These are phyloP conservation scores for Andrena dorsata DNA, from an alignment of 2,888 invertebrate species.

Conservation along the genomic window DNA sequence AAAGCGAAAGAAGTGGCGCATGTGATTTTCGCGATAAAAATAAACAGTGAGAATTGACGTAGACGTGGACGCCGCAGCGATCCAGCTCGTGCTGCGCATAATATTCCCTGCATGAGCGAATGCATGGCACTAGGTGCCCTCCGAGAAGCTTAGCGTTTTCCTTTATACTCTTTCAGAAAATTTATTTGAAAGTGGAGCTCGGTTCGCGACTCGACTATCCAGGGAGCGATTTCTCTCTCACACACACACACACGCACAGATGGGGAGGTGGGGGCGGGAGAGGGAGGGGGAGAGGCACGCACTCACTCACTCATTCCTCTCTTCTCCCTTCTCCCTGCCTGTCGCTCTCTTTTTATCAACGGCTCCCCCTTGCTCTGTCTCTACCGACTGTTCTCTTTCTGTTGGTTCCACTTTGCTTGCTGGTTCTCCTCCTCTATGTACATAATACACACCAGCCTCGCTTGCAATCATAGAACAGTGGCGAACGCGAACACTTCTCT, in stretches of 20 bases:
- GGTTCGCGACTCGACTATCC: conserved; percentile 2
- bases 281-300: no score
- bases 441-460: conserved; percentile 78
- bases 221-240: conserved; percentile 11
- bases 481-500: conserved; percentile 56
- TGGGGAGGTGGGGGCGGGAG: no score
- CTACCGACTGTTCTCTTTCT: conserved; percentile 50
- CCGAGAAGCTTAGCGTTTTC: conserved; percentile 3
- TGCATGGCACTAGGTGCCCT: conserved; percentile 12
- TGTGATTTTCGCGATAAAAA: conserved; percentile 9
- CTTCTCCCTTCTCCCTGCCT: conserved; percentile 10
- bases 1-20: conserved; percentile 25
- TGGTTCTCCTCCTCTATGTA: conserved; percentile 77
- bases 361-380: background rate
- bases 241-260: background rate
- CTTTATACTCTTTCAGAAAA: background rate
- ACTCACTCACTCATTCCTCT: background rate
- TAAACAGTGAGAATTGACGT: conserved; percentile 9
- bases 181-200: background rate
- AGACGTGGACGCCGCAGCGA: background rate
- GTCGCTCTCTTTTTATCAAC: conserved; percentile 22
- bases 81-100: conserved; percentile 29
- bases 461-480: conserved; percentile 79
- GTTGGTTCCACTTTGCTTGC: conserved; percentile 51
- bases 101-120: conserved; percentile 38